Percentiles rank a stretch among this genome's conserved stretches.
Conservation (phyloP, 2,113 vertebrate species). For the Psettodes erumei region DNA sequence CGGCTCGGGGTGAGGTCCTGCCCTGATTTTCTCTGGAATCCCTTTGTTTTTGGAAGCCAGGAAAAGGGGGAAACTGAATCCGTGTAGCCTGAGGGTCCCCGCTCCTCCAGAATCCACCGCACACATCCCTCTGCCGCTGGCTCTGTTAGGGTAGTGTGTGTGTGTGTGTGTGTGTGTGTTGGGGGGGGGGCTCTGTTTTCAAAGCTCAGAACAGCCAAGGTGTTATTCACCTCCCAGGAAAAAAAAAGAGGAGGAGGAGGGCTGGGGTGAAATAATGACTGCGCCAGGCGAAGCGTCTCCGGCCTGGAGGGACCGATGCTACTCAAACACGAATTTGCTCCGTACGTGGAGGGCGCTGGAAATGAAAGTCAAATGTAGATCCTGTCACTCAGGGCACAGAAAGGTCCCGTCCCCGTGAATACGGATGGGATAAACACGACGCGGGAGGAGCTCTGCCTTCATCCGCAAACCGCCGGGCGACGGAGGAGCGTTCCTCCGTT, state of each 20-base stretch:
- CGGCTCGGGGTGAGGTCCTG: constrained; percentile 80
- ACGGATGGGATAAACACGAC: constrained; percentile 18
- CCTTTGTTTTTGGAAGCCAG: constrained; percentile 83
- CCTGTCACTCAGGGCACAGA: constrained; percentile 49
- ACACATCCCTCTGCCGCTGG: constrained; percentile 64
- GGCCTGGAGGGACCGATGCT: constrained; percentile 57
- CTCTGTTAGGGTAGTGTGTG: no score
- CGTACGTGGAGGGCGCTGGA: constrained; percentile 48
- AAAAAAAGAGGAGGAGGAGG: not conserved
- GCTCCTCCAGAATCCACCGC: constrained; percentile 77
- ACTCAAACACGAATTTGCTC: constrained; percentile 62
- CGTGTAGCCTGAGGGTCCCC: constrained; percentile 74
- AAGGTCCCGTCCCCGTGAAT: constrained; percentile 25
- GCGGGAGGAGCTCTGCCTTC: constrained; percentile 17
- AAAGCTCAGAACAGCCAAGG: constrained; percentile 68
- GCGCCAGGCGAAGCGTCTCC: constrained; percentile 49
- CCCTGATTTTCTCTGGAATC: constrained; percentile 85
- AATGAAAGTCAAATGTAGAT: constrained; percentile 66
- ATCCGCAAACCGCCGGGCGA: constrained; percentile 11
- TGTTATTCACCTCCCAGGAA: constrained; percentile 71
- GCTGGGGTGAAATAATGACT: constrained; percentile 62
- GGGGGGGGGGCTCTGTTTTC: constrained; percentile 73
- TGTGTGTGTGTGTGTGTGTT: no score
- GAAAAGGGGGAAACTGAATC: constrained; percentile 81
- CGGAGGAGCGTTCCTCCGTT: constrained; percentile 41